These are phyloP conservation scores for Tachysurus fulvidraco DNA, from an alignment of 2,113 vertebrate genomes.

Conservation along the genomic window DNA sequence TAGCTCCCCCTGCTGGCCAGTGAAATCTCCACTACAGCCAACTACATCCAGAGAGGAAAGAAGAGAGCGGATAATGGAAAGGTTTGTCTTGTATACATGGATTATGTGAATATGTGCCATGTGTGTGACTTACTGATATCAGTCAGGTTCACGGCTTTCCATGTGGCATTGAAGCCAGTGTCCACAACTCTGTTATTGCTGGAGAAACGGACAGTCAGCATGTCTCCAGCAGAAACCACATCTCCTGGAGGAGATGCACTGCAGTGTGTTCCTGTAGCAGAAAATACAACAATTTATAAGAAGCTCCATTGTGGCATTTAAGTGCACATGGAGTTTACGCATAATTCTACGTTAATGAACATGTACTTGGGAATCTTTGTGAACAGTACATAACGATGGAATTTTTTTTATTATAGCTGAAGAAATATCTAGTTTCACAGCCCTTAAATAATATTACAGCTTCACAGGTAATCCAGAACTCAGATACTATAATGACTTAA, in stretches of 20 bases:
- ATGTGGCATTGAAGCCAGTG: slow-evolving; percentile 69
- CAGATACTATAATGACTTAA: background rate
- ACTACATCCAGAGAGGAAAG: slow-evolving; percentile 36
- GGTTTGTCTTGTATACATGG: background rate
- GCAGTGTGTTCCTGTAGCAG: slow-evolving; percentile 68
- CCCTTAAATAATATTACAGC: background rate
- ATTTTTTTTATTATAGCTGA: background rate
- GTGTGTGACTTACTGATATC: slow-evolving; percentile 59
- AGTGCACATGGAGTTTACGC: background rate
- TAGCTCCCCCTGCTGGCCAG: slow-evolving; percentile 64
- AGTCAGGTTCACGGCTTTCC: slow-evolving; percentile 66
- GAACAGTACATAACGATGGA: background rate
- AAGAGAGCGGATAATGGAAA: background rate
- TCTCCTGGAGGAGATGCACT: slow-evolving; percentile 63
- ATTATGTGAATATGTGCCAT: too few species aligned
- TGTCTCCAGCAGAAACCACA: slow-evolving; percentile 68
- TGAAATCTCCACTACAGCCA: slow-evolving; percentile 70
- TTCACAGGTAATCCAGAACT: background rate
- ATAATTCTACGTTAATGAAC: background rate
- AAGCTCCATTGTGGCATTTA: background rate
- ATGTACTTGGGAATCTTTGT: background rate
- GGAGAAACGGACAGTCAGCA: slow-evolving; percentile 67
- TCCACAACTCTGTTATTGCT: slow-evolving; percentile 74
- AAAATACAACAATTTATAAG: background rate
- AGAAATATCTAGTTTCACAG: background rate